Evolutionary conservation across 2,113 vertebrate species (phyloP).

Genomic region (Lophochroa leadbeateri): DNA sequence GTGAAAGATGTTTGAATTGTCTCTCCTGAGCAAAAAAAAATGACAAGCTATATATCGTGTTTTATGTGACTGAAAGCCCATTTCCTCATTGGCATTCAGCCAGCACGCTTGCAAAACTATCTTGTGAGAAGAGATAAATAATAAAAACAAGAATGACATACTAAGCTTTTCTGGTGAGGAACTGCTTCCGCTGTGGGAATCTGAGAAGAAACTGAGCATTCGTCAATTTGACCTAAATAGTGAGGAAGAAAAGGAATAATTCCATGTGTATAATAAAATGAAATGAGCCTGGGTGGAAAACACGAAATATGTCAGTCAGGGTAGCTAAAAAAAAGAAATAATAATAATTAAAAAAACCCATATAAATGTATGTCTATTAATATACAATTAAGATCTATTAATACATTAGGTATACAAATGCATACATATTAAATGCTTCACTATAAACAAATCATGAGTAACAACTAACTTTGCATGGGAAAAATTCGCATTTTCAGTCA

Average conservation of each 20-base stretch:
- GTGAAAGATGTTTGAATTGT: not conserved
- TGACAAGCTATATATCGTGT: not conserved
- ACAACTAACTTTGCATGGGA: not conserved
- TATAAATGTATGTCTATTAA: not conserved
- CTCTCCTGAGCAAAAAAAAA: not conserved
- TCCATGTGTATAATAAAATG: not conserved
- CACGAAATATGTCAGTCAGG: not conserved
- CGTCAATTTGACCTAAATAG: not conserved
- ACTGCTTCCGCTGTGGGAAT: not conserved
- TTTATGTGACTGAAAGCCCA: not conserved
- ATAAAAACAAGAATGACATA: not conserved
- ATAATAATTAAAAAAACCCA: not conserved
- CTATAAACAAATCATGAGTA: not conserved
- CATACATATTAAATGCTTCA: not conserved
- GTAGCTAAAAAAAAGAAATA: not conserved
- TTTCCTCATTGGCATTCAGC: not conserved
- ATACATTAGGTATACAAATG: not conserved
- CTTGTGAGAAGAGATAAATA: not conserved
- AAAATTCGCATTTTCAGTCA: not conserved
- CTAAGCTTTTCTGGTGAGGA: not conserved
- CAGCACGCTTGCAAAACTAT: not conserved
- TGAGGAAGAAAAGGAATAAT: fast-evolving
- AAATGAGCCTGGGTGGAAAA: not conserved
- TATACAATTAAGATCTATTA: not conserved
- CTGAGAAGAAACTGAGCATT: not conserved